These are phyloP conservation scores for Oithona nana DNA, from an alignment of 2,888 invertebrate species.

Conservation along the genomic window DNA sequence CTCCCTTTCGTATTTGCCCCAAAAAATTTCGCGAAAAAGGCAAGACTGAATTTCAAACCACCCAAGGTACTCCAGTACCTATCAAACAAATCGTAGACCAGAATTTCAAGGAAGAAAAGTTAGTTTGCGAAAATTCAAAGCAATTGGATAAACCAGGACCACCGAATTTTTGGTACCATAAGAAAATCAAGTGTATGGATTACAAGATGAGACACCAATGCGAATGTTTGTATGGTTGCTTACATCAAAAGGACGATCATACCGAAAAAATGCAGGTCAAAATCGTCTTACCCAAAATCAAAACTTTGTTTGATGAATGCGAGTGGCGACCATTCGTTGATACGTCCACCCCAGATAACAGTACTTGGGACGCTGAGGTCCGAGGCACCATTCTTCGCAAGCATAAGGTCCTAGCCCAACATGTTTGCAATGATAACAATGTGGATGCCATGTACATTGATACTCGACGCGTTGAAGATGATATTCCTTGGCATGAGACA, in stretches of 20 bases:
- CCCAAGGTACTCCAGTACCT: neutral
- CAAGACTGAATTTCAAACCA: neutral
- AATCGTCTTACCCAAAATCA: neutral
- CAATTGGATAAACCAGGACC: neutral
- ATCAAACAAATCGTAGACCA: neutral
- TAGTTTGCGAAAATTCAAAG: neutral
- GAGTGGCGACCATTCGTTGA: constrained; percentile 4
- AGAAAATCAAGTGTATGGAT: constrained; percentile 9
- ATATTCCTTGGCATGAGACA: constrained; percentile 9
- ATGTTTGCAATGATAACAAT: neutral
- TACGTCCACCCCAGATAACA: neutral
- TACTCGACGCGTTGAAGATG: neutral
- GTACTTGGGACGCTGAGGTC: constrained; percentile 2
- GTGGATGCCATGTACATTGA: constrained; percentile 5
- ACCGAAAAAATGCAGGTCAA: neutral
- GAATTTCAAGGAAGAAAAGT: neutral
- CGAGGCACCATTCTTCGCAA: neutral
- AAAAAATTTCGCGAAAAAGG: neutral
- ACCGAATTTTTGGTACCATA: constrained; percentile 5
- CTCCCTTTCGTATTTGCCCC: neutral
- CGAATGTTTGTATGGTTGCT: constrained; percentile 1
- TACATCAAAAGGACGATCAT: neutral
- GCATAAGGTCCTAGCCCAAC: neutral
- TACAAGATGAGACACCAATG: constrained; percentile 2
- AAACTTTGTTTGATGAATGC: constrained; percentile 4